Evolutionary conservation across 2,888 invertebrate species (phyloP), one percentile per base, ranked within the genome.

Genomic region (Chrysotoxum bicinctum): DNA sequence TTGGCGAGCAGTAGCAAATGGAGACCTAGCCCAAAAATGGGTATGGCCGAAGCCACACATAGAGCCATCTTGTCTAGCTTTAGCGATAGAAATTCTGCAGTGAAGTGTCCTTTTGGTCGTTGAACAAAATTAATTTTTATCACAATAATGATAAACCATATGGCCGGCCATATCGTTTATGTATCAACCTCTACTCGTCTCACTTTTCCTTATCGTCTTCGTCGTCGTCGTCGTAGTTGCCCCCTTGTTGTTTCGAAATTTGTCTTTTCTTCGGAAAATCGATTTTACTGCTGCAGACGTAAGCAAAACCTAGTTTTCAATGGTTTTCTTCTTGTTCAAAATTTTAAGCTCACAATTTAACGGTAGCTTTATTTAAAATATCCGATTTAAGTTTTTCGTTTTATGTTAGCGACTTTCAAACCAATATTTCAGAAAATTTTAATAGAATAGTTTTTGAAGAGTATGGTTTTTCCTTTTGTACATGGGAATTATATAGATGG

Each of bases 1-100:
- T 89, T 89, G 87, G 90, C 88, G 87, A 91, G 87, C 87, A 90
- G 78, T 73, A 88, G 73, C 81, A 85, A 77, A 73, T 85, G 85
- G 72, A 85, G 56, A 73, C 68, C 85, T 76, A 85, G 60, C 81
- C 85, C 80, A 73, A 85, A 81, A 81, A 77, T 45, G 69, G 81
- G 69, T 77, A 85, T 64, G 72, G 62, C 68, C 56, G 83, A 68
- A 69, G 74, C 69, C 45, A 30, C 74, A 69, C 50, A 83, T 69
- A 56, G 50, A 64, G 73, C 81, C 85, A 85, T 85, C 35, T 76
- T 81, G 81, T 85, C 81, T 85, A 52, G 72, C 73, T 62, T 58
- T 37, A 21, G 62, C 16, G 37, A 56, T 30, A n/a, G 19, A 58
- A 48, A 37, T 66, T 9, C 4, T 66, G 62, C 48, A 62, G 19